These are phyloP conservation scores for Busseola fusca DNA, from an alignment of 2,888 invertebrate genomes.

Conservation along the genomic window DNA sequence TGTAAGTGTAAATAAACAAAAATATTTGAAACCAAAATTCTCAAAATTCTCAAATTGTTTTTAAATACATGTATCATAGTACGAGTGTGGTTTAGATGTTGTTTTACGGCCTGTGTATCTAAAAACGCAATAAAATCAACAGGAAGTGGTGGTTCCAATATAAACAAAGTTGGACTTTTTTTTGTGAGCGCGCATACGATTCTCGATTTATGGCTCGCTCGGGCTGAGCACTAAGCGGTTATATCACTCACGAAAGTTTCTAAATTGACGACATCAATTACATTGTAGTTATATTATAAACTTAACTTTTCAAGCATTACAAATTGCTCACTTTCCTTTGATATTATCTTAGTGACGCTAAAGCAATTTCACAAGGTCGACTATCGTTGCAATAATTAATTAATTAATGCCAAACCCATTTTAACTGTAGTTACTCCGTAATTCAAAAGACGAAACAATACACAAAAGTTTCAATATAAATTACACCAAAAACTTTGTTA, in stretches of 20 bases:
- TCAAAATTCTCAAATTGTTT: too few relatives aligned
- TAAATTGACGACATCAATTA: conserved; percentile 33
- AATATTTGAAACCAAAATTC: too few relatives aligned
- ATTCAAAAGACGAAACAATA: conserved; percentile 42
- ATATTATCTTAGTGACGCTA: not conserved
- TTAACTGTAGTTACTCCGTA: conserved; percentile 7
- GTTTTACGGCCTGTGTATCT: too few relatives aligned
- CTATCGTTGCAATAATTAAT: not conserved
- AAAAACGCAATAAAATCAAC: too few relatives aligned
- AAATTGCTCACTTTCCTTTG: conserved; percentile 17
- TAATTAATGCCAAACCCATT: conserved; percentile 7
- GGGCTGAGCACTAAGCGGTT: too few relatives aligned
- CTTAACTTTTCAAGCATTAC: conserved; percentile 25
- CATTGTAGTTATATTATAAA: conserved; percentile 26
- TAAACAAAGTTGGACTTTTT: too few relatives aligned
- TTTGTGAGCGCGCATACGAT: too few relatives aligned
- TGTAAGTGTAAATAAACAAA: too few relatives aligned
- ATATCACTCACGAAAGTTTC: conserved; percentile 16
- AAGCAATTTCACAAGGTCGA: not conserved
- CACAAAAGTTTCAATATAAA: conserved; percentile 39
- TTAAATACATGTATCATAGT: too few relatives aligned
- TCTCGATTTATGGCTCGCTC: too few relatives aligned
- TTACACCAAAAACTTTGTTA: conserved; percentile 30
- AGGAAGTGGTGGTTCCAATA: too few relatives aligned
- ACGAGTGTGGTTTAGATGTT: too few relatives aligned